These are phyloP conservation scores for Stegodyphus mimosarum DNA, from an alignment of 1,140 invertebrate genomes.

Conservation along the genomic window DNA sequence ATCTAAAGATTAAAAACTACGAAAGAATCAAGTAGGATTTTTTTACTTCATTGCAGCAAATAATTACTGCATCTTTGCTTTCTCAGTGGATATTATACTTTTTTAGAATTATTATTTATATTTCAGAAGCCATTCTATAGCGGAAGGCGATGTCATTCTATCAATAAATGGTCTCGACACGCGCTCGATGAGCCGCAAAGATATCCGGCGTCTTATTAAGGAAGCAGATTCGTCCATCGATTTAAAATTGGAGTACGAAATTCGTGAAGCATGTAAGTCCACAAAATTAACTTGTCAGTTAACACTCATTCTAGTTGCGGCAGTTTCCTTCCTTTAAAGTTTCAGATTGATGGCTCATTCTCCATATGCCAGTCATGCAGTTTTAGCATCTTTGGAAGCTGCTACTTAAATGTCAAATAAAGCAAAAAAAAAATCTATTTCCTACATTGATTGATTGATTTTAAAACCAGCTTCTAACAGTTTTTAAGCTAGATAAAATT, in stretches of 20 bases:
- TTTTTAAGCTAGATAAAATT: too few species aligned
- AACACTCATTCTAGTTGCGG: not conserved
- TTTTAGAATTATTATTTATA: not conserved
- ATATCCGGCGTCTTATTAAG: conserved; percentile 2
- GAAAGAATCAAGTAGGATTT: too few species aligned
- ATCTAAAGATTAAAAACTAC: too few species aligned
- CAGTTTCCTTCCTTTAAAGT: not conserved
- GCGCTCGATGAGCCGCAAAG: not conserved
- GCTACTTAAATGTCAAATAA: not conserved
- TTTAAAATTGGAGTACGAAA: conserved; percentile 20
- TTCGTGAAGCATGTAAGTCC: conserved; percentile 19
- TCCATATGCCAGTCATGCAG: not conserved
- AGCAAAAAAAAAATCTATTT: not conserved
- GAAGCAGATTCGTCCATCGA: conserved; percentile 5
- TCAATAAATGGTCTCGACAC: conserved; percentile 20
- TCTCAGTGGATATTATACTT: too few species aligned
- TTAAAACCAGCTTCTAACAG: not conserved
- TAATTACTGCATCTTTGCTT: too few species aligned
- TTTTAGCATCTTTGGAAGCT: not conserved
- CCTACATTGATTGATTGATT: not conserved
- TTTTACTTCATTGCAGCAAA: too few species aligned
- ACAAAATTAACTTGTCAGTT: not conserved
- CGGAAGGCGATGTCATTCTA: conserved; percentile 3
- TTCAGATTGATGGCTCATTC: not conserved
- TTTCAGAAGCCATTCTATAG: conserved; percentile 31